Evolutionary conservation across 1,140 invertebrate species (phyloP).

Genomic region (Meloidogyne exigua): DNA sequence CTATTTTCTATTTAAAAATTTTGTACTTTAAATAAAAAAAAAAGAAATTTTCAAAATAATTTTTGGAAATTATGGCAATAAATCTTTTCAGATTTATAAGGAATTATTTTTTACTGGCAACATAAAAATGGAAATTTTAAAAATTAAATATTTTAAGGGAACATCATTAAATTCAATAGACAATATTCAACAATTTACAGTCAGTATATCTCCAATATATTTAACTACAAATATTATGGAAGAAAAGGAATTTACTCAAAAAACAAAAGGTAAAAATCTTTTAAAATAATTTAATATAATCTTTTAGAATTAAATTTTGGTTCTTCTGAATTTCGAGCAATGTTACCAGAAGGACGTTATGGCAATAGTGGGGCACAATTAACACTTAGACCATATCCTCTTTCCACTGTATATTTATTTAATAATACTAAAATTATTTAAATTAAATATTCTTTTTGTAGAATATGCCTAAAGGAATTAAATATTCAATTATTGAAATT

Average conservation of each 20-base stretch:
- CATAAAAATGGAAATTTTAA: no score
- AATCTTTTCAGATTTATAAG: no score
- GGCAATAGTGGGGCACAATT: constrained; percentile 50
- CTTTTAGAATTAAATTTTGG: constrained; percentile 14
- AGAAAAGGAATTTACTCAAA: background rate
- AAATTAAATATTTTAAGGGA: background rate
- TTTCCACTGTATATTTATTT: constrained; percentile 26
- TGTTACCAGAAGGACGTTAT: constrained; percentile 53
- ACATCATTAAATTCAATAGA: background rate
- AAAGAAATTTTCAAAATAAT: no score
- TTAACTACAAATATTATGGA: background rate
- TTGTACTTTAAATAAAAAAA: no score
- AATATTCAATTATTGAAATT: constrained; percentile 24
- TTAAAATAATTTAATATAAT: background rate
- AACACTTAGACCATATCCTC: constrained; percentile 39
- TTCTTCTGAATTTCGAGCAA: constrained; percentile 40
- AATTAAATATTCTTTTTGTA: constrained; percentile 9
- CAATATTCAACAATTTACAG: background rate
- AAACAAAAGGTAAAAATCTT: background rate
- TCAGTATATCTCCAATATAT: background rate
- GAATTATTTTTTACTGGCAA: no score
- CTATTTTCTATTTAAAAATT: no score
- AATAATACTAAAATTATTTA: background rate
- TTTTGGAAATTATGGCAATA: no score
- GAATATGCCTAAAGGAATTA: constrained; percentile 38